These are phyloP conservation scores for Onychomys arenicola DNA, from an alignment of 2,797 vertebrate genomes.

Conservation along the genomic window DNA sequence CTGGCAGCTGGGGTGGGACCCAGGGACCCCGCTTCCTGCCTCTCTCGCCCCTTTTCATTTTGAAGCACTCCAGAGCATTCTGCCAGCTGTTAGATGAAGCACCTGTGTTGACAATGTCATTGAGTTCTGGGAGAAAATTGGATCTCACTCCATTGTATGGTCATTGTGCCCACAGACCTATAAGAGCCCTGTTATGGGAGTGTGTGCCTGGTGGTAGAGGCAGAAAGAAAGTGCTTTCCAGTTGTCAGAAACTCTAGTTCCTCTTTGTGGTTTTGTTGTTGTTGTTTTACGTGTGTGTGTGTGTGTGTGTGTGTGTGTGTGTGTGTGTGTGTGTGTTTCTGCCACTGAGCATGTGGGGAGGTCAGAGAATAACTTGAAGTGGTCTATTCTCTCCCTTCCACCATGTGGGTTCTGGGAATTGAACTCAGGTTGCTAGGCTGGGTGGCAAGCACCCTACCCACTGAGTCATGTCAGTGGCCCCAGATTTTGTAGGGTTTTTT, in stretches of 20 bases:
- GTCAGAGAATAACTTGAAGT: neutral
- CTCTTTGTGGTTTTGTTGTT: neutral
- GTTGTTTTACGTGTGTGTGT: neutral
- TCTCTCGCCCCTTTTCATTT: neutral
- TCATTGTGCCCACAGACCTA: neutral
- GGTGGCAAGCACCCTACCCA: neutral
- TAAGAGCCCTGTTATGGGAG: neutral
- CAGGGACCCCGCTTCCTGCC: neutral
- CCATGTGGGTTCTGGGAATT: neutral
- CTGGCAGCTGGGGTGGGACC: neutral
- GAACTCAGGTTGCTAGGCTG: neutral
- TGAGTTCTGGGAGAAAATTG: neutral
- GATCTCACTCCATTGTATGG: too few relatives aligned
- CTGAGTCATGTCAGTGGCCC: neutral
- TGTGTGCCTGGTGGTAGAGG: accelerated
- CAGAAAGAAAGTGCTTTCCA: neutral
- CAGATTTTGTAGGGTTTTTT: neutral
- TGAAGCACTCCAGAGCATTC: neutral
- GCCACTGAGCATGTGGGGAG: neutral
- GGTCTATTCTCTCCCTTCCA: neutral
- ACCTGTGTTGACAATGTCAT: neutral
- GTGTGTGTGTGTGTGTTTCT: neutral
- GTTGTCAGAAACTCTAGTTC: neutral
- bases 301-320: neutral
- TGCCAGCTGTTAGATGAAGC: neutral